phyloP scores from a whole-genome alignment of 2,888 invertebrate genomes.

The Dimorphilus gyrociliatus region DNA sequence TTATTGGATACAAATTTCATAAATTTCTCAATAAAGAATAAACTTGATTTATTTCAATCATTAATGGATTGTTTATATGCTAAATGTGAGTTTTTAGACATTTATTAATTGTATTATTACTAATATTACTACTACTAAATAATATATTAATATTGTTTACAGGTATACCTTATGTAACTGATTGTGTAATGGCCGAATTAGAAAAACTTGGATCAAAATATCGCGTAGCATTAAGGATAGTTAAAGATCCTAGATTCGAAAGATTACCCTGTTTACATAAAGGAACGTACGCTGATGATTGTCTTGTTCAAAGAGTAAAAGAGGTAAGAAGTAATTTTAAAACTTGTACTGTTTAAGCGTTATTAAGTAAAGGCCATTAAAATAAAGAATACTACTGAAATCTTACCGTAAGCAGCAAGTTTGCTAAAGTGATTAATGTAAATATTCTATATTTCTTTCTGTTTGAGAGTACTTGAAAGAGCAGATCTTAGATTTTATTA shows the following conservation, averaged over 20 bases:
- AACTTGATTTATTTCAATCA: slow-evolving; percentile 82
- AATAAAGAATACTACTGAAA: too few relatives aligned
- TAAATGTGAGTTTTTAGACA: slow-evolving; percentile 50
- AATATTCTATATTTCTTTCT: too few relatives aligned
- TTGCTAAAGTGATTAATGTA: too few relatives aligned
- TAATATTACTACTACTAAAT: too few relatives aligned
- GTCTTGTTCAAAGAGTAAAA: slow-evolving; percentile 79
- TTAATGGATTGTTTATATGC: slow-evolving; percentile 99
- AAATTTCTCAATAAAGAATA: slow-evolving; percentile 93
- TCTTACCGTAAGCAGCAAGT: too few relatives aligned
- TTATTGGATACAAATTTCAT: slow-evolving; percentile 94
- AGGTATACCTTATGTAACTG: slow-evolving; percentile 92
- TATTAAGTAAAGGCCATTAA: not conserved
- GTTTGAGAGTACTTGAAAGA: slow-evolving; percentile 2
- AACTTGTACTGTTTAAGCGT: not conserved
- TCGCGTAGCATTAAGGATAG: slow-evolving; percentile 73
- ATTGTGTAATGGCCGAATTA: slow-evolving; percentile 90
- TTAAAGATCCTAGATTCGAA: slow-evolving; percentile 84
- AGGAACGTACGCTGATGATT: slow-evolving; percentile 98
- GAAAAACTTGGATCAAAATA: slow-evolving; percentile 92
- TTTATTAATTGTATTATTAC: too few relatives aligned
- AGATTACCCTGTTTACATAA: slow-evolving; percentile 81
- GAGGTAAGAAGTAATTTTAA: slow-evolving; percentile 44
- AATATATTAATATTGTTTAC: too few relatives aligned
- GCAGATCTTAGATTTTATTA: too few relatives aligned